Conservation (phyloP, 2,888 invertebrate species). For the Vesta saturnalis region DNA sequence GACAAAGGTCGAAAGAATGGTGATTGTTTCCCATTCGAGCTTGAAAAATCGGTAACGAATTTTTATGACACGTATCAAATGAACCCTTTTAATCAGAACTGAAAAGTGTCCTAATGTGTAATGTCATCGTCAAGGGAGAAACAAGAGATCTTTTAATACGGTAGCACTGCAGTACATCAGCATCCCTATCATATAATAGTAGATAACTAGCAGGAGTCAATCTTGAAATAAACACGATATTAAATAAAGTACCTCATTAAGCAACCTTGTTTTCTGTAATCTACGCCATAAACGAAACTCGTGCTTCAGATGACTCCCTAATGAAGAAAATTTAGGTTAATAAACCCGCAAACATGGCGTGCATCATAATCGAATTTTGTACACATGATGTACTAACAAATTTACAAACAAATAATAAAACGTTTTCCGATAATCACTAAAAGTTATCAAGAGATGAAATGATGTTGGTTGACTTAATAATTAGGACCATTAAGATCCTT, state of each 20-base stretch:
- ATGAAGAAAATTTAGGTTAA: slow-evolving; percentile 19
- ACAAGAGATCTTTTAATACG: not conserved
- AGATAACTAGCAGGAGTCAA: slow-evolving; percentile 9
- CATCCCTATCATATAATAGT: not conserved
- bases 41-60: no score
- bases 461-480: slow-evolving; percentile 37
- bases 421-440: slow-evolving; percentile 37
- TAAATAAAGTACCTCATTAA: slow-evolving; percentile 31
- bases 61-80: not conserved
- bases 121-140: not conserved
- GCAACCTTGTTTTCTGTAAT: slow-evolving; percentile 17
- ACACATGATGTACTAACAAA: slow-evolving; percentile 21
- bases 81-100: not conserved
- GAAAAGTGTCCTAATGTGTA: not conserved
- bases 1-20: not conserved
- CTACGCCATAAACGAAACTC: slow-evolving; percentile 25
- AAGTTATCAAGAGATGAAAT: slow-evolving; percentile 33
- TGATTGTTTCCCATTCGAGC: not conserved
- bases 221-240: slow-evolving; percentile 28
- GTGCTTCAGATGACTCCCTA: slow-evolving; percentile 19
- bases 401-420: slow-evolving; percentile 34
- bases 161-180: no score
- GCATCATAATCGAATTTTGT: slow-evolving; percentile 25
- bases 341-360: slow-evolving; percentile 20
- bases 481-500: slow-evolving; percentile 37